Evolutionary conservation across 2,888 invertebrate genomes (phyloP).

Genomic region (Epirrita christyi): DNA sequence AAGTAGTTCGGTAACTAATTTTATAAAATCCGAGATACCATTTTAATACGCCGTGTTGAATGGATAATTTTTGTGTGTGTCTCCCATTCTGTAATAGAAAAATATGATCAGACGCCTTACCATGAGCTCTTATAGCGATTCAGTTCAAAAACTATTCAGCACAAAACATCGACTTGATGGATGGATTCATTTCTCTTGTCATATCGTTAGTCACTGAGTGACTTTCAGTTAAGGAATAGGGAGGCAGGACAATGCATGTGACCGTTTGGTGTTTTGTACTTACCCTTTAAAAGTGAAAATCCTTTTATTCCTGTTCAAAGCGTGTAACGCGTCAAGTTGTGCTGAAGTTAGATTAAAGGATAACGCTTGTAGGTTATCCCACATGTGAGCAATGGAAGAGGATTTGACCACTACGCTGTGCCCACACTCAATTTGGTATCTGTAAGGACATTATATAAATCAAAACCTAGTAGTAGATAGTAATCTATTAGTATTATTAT

Average conservation of each 20-base stretch:
- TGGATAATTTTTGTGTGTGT: conserved; percentile 77
- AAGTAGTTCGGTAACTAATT: background rate
- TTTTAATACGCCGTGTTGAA: conserved; percentile 50
- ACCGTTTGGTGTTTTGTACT: conserved; percentile 25
- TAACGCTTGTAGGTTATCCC: conserved; percentile 62
- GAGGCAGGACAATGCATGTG: too few relatives aligned
- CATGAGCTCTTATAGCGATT: too few relatives aligned
- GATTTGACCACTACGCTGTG: conserved; percentile 64
- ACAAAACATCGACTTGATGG: too few relatives aligned
- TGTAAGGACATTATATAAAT: conserved; percentile 30
- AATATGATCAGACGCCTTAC: background rate
- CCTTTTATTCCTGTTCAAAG: conserved; percentile 63
- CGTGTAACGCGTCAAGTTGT: conserved; percentile 56
- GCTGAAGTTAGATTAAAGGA: conserved; percentile 39
- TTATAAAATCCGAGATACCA: background rate
- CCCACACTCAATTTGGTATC: conserved; percentile 63
- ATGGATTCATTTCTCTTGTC: too few relatives aligned
- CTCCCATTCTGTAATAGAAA: conserved; percentile 72
- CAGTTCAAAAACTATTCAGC: too few relatives aligned
- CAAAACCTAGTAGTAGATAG: too few relatives aligned
- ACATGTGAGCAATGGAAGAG: conserved; percentile 53
- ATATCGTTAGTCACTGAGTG: too few relatives aligned
- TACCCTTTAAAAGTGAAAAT: conserved; percentile 66
- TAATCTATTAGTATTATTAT: too few relatives aligned
- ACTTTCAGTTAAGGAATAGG: too few relatives aligned